These are phyloP conservation scores for Calyptommatus sinebrachiatus DNA, from an alignment of 2,113 vertebrate genomes.

Conservation along the genomic window DNA sequence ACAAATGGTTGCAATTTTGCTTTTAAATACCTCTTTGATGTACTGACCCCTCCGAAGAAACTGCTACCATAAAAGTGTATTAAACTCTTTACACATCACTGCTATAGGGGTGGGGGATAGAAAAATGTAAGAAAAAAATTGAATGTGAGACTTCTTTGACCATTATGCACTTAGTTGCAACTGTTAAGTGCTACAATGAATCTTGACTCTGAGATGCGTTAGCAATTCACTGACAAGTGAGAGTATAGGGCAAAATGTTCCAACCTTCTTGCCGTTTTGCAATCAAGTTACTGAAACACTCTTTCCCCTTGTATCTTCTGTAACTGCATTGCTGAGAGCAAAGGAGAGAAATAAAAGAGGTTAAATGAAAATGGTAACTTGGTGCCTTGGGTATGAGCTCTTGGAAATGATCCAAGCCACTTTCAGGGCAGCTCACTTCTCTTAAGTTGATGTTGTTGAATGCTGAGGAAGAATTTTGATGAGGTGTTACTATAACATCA, in stretches of 20 bases:
- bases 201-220: neutral
- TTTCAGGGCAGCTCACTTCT: slow-evolving; percentile 44
- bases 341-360: slow-evolving; percentile 17
- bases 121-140: slow-evolving; percentile 11
- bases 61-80: slow-evolving; percentile 31
- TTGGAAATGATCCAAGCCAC: slow-evolving; percentile 36
- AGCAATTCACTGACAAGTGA: neutral
- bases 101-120: neutral
- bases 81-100: neutral
- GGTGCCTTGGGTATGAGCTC: slow-evolving; percentile 26
- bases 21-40: slow-evolving; percentile 41
- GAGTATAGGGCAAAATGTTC: neutral
- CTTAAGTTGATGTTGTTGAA: slow-evolving; percentile 41
- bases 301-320: fast-evolving
- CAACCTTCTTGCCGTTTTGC: slow-evolving; percentile 6
- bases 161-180: neutral
- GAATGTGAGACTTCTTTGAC: neutral
- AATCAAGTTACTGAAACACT: neutral
- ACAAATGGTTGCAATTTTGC: slow-evolving; percentile 53
- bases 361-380: slow-evolving; percentile 45
- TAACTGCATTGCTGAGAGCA: fast-evolving
- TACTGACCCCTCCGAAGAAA: slow-evolving; percentile 32
- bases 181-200: neutral
- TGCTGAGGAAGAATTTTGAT: slow-evolving; percentile 56
- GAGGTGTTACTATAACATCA: slow-evolving; percentile 50